Percentiles rank a stretch among this genome's conserved stretches.
Evolutionary conservation across 2,888 invertebrate genomes (phyloP).

Genomic region (Aspidiotus destructor): DNA sequence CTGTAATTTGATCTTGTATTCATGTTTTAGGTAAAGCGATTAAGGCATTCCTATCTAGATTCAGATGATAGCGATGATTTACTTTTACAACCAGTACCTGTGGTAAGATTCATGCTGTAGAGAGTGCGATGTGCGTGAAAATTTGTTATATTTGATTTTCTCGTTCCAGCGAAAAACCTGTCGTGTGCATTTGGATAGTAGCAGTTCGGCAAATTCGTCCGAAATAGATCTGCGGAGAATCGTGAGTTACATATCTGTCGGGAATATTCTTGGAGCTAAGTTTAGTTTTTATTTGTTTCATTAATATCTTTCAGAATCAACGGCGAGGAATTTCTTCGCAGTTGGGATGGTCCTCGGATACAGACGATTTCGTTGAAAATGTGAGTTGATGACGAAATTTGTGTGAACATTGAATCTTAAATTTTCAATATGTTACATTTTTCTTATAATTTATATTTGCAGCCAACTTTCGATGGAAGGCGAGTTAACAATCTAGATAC

Average conservation of each 20-base stretch:
- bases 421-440: not conserved
- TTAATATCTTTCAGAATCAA: not conserved
- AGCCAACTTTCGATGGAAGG: not conserved
- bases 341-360: slow-evolving; percentile 1
- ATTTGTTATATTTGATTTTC: not conserved
- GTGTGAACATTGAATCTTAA: not conserved
- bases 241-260: slow-evolving; percentile 1
- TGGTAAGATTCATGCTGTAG: not conserved
- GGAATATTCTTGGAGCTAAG: not conserved
- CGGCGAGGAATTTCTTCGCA: not conserved
- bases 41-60: not conserved
- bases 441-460: not conserved
- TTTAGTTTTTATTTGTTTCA: not conserved
- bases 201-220: slow-evolving; percentile 9
- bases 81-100: not conserved
- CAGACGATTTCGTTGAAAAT: not conserved
- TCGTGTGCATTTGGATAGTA: slow-evolving; percentile 14
- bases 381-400: not conserved
- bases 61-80: slow-evolving; percentile 19
- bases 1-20: no score
- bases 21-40: slow-evolving; percentile 10
- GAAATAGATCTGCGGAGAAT: not conserved
- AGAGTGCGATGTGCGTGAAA: not conserved
- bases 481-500: not conserved
- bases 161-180: slow-evolving; percentile 8